phyloP scores from a whole-genome alignment of 1,140 invertebrate species.

The Calephelis nemesis region DNA sequence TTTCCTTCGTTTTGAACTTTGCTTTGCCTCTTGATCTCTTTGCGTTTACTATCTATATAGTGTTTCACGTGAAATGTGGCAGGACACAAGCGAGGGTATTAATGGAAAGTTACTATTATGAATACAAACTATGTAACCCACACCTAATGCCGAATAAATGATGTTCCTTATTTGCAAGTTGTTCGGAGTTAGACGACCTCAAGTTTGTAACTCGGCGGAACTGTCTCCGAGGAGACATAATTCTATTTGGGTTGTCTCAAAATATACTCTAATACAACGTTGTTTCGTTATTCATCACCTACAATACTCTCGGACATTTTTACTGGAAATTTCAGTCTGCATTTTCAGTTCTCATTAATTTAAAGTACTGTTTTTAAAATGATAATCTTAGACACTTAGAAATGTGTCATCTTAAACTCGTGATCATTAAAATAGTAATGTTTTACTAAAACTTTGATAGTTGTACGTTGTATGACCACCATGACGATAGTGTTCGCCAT shows the following conservation, averaged over 20 bases:
- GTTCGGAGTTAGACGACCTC: neutral
- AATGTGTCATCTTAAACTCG: too few species aligned
- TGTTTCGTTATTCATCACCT: neutral
- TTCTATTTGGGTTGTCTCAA: constrained; percentile 7
- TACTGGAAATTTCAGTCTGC: neutral
- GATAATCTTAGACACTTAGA: neutral
- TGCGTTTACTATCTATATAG: too few species aligned
- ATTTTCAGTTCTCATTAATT: neutral
- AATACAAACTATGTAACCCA: neutral
- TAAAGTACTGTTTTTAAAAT: neutral
- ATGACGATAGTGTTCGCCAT: too few species aligned
- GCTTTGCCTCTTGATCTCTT: too few species aligned
- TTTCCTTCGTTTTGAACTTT: too few species aligned
- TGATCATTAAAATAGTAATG: too few species aligned
- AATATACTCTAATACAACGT: neutral
- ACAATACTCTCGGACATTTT: neutral
- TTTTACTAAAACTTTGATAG: too few species aligned
- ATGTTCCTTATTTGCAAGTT: constrained; percentile 6
- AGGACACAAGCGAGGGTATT: too few species aligned
- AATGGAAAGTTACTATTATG: neutral
- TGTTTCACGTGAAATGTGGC: too few species aligned
- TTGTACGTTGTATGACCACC: too few species aligned
- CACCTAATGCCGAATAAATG: neutral
- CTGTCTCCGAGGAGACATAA: constrained; percentile 7
- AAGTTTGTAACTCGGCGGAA: constrained; percentile 7